Evolutionary conservation across 2,797 vertebrate species (phyloP), one percentile per base, ranked within the genome.

Genomic region (Paguma larvata): DNA sequence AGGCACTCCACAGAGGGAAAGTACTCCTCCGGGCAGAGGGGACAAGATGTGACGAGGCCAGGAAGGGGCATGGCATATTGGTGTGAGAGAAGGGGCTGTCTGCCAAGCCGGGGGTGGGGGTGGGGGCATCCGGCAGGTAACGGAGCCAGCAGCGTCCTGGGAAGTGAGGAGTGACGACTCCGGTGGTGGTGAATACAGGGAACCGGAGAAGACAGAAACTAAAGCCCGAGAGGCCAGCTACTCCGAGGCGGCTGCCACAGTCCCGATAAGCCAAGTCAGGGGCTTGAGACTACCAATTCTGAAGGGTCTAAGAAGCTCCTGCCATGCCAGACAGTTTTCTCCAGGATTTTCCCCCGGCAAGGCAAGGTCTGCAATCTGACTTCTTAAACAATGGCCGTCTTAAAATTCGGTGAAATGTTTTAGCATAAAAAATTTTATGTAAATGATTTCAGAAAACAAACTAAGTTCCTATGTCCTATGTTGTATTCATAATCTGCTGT

Each of bases 401-500:
- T 91, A 85, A 90, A 92, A 95, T 82, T 34, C 46, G 44, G 13
- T 75, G 65, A 95, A 94, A 79, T 67, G 62, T 62, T 91, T 92
- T 82, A 85, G 44, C 44, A 91, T 65, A 85, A 95, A 85, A 51
- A 46, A 30, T 38, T 88, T 87, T 68, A 88, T 21, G n/a, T 32
- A 85, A 91, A 77, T 90, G 30, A 94, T 51, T 82, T 85, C 53
- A 73, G 63, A 94, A 89, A 92, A 80, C 18, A 91, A 92, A 87
- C 7, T 32, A 95, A 94, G 10, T 78, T 30, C 41, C 48, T 59
- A 27, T 62, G 13, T 90, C 18, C 65, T 59, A 85, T 78, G 19
- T 11, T 91, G 83, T 88, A 94, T 85, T 75, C 65, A 87, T 84
- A 80, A 38, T 38, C 63, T 16, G 13, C 46, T 82, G 32, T n/a